Base-by-base conservation (phyloP, 2,113 vertebrate genomes). In the Pygoscelis adeliae region DNA sequence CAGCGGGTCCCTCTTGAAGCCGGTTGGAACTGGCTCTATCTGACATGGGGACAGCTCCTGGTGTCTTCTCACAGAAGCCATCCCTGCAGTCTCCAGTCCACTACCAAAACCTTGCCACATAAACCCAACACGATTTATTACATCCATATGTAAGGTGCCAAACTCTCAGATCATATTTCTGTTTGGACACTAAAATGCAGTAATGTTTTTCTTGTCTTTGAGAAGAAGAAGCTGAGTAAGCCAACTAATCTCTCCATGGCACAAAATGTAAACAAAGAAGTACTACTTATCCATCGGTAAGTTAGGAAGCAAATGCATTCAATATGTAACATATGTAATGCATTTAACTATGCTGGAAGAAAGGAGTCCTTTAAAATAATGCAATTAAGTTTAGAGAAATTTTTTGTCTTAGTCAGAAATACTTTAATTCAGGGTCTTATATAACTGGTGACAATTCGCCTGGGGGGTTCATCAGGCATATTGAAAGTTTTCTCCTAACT, bases 241-340 rank as follows among this genome's bases (percentile, higher is more conserved):
- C 5, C 42, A 83, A 13, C 1, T 52, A 46, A 38, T 46, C 19
- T 55, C 0, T 0, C 9, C 1, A 0, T 59, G 9, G 25, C 8
- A 55, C 5, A 61, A 76, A 74, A 61, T 20, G 23, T 53, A 62
- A 76, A 83, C 47, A 23, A 32, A 70, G 10, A 66, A 0, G 0
- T n/a, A 15, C 8, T 40, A 40, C 23, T 9, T 29, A 29, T 40
- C 15, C 15, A 9, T 2, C 46, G 7, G 7, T 69, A 85, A 70
- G 2, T 32, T 32, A 72, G 11, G 11, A 87, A 79, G 50, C 0
- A 74, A 79, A 59, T 36, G 7, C 4, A 50, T 79, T 65, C 20
- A 47, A 14, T n/a, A 71, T 30, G 9, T 38, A 77, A 44, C 30
- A 14, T 10, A 38, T 11, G 1, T 10, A 63, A 59, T 25, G 3